phyloP scores from a whole-genome alignment of 92 coral and sea anemone species.

The Pocillopora grandis region DNA sequence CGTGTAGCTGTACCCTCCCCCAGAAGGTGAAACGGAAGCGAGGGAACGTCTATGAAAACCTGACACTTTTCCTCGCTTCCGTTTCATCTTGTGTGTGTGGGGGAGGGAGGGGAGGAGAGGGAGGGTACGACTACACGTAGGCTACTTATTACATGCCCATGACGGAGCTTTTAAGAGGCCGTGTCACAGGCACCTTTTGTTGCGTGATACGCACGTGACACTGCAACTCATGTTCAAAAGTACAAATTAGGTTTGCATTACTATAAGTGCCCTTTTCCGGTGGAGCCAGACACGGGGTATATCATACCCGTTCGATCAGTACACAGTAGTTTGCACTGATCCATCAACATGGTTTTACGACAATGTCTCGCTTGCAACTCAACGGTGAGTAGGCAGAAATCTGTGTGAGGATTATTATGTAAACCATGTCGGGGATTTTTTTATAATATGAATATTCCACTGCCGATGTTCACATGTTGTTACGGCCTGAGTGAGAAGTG shows the following conservation, averaged over 20 bases:
- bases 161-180: neutral
- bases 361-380: slow-evolving; percentile 62
- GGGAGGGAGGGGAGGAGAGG: too few relatives aligned
- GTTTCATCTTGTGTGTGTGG: too few relatives aligned
- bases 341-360: slow-evolving; percentile 43
- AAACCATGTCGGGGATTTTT: neutral
- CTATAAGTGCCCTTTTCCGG: neutral
- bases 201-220: slow-evolving; percentile 22
- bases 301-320: neutral
- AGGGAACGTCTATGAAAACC: too few relatives aligned
- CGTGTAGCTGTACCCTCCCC: too few relatives aligned
- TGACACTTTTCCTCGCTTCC: too few relatives aligned
- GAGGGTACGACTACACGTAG: too few relatives aligned
- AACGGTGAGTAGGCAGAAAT: slow-evolving; percentile 23
- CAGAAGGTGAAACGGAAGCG: too few relatives aligned
- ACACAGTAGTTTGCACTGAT: neutral
- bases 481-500: neutral
- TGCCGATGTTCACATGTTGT: neutral
- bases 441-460: neutral
- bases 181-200: neutral
- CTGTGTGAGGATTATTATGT: neutral
- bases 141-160: neutral
- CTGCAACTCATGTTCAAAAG: neutral
- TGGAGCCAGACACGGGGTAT: neutral
- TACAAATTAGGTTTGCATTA: slow-evolving; percentile 1